Base-by-base conservation (phyloP, 2,797 vertebrate species). In the Agapornis canus region DNA sequence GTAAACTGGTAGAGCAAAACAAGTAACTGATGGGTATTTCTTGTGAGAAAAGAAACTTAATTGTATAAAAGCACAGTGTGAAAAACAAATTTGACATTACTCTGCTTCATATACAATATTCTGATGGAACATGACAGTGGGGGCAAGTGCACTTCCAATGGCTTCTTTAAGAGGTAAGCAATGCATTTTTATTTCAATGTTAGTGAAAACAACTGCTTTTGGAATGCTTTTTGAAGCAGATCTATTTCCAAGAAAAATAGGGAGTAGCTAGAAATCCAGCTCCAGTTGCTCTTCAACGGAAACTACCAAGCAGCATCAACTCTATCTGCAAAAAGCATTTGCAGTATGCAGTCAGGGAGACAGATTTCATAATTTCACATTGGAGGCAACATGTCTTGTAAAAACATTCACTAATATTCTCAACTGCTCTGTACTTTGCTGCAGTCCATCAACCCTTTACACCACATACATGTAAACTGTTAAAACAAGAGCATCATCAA, bases 351-450 rank as follows among this genome's bases (percentile, higher is more conserved):
- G 10, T 59, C 40, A 47, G 18, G 42, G 61, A 96, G 79, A 93
- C 90, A 92, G 86, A 95, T 94, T 97, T 95, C 76, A 14, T 87
- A 94, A 91, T 75, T 92, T 95, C 86, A 69, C 47, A 82, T 32
- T 87, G 72, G n/a, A 97, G 76, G 61, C 84, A 96, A 89, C 78
- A 70, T 72, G 84, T 73, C 96, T 92, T 73, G 88, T 85, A 90
- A 95, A 97, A 95, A 91, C 73, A 91, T 69, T 89, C 89, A 69
- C 83, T 85, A 82, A 82, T 37, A 68, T 89, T 95, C 86, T 16
- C 71, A 2, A 2, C 75, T 87, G 78, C 89, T 95, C 80, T 81
- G 35, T 89, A 77, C 81, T 94, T 91, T 65, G 90, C 92, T 89
- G 64, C 86, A 95, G 94, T 94, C 92, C 96, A 0, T 92, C 93